phyloP scores from a whole-genome alignment of 2,888 invertebrate genomes.

The Nemotelus pantherinus region DNA sequence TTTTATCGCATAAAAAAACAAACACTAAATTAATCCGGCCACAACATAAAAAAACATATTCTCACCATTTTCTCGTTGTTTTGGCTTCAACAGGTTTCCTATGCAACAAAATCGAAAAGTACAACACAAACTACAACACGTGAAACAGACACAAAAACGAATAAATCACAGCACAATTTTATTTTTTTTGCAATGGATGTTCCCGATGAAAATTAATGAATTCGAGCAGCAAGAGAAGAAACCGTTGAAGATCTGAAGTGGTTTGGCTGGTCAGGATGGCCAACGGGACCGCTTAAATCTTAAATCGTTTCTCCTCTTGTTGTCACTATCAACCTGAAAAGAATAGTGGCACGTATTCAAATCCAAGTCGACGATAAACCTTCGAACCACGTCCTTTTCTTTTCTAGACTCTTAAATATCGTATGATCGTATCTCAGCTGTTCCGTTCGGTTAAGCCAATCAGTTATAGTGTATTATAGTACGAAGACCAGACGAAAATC shows the following conservation, averaged over 20 bases:
- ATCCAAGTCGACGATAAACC: not conserved
- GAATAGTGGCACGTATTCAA: slow-evolving; percentile 17
- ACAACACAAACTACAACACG: slow-evolving; percentile 22
- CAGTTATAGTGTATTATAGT: no score
- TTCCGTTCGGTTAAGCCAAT: not conserved
- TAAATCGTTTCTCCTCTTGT: slow-evolving; percentile 27
- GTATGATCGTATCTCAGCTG: not conserved
- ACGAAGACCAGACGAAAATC: slow-evolving; percentile 6
- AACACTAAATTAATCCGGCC: no score
- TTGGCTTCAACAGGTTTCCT: not conserved
- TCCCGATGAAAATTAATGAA: not conserved
- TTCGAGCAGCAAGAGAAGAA: not conserved
- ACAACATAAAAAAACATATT: not conserved
- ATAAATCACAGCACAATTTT: slow-evolving; percentile 19
- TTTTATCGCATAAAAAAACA: no score
- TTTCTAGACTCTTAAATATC: slow-evolving; percentile 22
- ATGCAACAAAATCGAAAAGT: not conserved
- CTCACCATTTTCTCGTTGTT: slow-evolving; percentile 30
- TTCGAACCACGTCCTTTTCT: slow-evolving; percentile 32
- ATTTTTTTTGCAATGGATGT: not conserved
- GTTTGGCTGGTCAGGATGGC: slow-evolving; percentile 11
- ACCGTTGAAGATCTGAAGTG: not conserved
- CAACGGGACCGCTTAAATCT: slow-evolving; percentile 16
- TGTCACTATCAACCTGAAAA: slow-evolving; percentile 28
- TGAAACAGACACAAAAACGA: slow-evolving; percentile 27